Conservation (phyloP, 2,113 vertebrate species). For the Polypterus bichir region DNA sequence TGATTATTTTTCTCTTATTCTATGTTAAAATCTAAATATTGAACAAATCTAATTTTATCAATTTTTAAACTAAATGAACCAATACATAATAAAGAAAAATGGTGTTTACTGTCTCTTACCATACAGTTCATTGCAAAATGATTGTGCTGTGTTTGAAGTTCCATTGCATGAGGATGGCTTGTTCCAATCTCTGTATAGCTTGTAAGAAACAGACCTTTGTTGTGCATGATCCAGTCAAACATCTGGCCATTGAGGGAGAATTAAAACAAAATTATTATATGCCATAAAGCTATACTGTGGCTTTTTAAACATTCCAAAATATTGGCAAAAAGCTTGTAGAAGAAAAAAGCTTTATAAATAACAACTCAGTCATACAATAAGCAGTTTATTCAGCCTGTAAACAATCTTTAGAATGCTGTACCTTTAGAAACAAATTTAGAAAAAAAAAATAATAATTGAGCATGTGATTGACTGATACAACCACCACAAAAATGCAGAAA, state of each 20-base stretch:
- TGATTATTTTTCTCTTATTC: no score
- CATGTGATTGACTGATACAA: not conserved
- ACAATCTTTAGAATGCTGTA: no score
- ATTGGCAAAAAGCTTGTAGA: not conserved
- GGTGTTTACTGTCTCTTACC: slow-evolving; percentile 53
- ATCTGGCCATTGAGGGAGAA: slow-evolving; percentile 50
- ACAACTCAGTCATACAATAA: no score
- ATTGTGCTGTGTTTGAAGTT: slow-evolving; percentile 96
- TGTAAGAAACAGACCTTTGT: slow-evolving; percentile 93
- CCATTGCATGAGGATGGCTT: slow-evolving; percentile 82
- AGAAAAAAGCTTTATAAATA: not conserved
- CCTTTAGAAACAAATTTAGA: no score
- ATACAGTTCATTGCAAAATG: slow-evolving; percentile 98
- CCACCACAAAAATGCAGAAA: not conserved
- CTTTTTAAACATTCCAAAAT: not conserved
- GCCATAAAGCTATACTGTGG: not conserved
- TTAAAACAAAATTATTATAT: slow-evolving; percentile 18
- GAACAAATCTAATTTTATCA: no score
- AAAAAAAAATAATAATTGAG: not conserved
- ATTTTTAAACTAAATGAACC: no score
- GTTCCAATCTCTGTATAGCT: slow-evolving; percentile 92
- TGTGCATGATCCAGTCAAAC: slow-evolving; percentile 99
- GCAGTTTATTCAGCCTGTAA: no score
- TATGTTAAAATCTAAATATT: no score
- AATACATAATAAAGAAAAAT: no score